A percentile compares a stretch with the other conserved stretches of the same genome.
These are phyloP conservation scores for Pseudomyrmex gracilis DNA, from an alignment of 1,140 invertebrate species.

Conservation along the genomic window DNA sequence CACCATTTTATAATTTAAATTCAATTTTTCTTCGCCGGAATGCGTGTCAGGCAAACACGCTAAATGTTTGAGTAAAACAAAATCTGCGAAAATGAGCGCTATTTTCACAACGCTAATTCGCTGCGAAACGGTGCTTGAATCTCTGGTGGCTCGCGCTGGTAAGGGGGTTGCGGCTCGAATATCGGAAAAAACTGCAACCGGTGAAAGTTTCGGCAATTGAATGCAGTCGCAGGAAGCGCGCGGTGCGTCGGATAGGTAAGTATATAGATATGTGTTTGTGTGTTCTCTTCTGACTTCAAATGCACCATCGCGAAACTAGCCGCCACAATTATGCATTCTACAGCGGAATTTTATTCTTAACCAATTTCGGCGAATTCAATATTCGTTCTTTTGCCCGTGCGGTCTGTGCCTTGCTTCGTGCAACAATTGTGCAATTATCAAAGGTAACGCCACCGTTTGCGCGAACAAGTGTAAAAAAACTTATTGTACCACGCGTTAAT, in stretches of 20 bases:
- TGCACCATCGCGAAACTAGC: neutral
- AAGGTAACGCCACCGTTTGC: neutral
- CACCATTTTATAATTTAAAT: neutral
- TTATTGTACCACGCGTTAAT: neutral
- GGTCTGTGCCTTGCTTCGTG: neutral
- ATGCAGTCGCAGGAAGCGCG: constrained; percentile 9
- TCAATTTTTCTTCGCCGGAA: constrained; percentile 52
- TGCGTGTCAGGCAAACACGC: constrained; percentile 37
- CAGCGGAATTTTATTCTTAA: constrained; percentile 3
- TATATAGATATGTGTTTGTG: neutral
- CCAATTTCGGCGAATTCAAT: constrained; percentile 7
- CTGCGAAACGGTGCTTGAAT: neutral
- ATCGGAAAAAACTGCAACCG: constrained; percentile 18
- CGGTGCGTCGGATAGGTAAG: no score
- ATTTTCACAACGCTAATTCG: constrained; percentile 45
- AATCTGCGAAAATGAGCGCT: constrained; percentile 54
- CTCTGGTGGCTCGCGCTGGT: neutral
- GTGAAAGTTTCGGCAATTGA: constrained; percentile 38
- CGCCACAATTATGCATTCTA: constrained; percentile 14
- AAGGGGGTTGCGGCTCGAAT: neutral
- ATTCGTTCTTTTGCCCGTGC: neutral
- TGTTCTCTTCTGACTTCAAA: neutral
- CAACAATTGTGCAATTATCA: neutral
- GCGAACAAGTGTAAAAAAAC: neutral
- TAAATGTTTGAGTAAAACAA: constrained; percentile 55